phyloP scores from a whole-genome alignment of 2,113 vertebrate genomes.

The Orientallactaga bullata region DNA sequence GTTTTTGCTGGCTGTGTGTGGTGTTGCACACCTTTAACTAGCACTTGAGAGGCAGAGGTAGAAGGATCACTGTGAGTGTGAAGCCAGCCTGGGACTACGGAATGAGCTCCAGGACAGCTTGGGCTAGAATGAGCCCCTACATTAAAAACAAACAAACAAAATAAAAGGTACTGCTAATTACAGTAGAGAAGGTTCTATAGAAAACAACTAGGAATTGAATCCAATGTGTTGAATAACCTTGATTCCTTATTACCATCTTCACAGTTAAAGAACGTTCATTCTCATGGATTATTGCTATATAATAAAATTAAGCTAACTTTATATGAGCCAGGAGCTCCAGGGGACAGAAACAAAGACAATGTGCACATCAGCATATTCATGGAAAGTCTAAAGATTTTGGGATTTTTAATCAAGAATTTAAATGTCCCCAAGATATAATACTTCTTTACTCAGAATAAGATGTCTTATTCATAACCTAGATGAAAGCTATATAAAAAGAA shows the following conservation, averaged over 20 bases:
- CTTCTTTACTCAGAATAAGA: conserved; percentile 57
- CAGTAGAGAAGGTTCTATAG: background rate
- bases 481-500: conserved; percentile 61
- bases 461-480: conserved; percentile 61
- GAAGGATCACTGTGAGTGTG: too few species aligned
- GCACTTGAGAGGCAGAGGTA: too few species aligned
- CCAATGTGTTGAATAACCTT: conserved; percentile 6
- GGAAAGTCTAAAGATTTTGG: conserved; percentile 53
- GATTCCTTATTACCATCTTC: background rate
- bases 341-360: conserved; percentile 9
- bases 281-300: background rate
- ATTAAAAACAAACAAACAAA: too few species aligned
- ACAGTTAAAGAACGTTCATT: conserved; percentile 54
- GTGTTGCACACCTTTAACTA: too few species aligned
- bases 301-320: conserved; percentile 53
- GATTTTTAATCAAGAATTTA: conserved; percentile 64
- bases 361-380: conserved; percentile 37
- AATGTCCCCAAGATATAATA: conserved; percentile 48
- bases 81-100: too few species aligned
- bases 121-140: too few species aligned
- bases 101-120: too few species aligned
- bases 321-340: background rate
- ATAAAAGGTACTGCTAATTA: background rate
- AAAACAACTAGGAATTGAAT: conserved; percentile 55
- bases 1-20: too few species aligned